Conservation (phyloP, 2,113 vertebrate species). For the Gallinago media region DNA sequence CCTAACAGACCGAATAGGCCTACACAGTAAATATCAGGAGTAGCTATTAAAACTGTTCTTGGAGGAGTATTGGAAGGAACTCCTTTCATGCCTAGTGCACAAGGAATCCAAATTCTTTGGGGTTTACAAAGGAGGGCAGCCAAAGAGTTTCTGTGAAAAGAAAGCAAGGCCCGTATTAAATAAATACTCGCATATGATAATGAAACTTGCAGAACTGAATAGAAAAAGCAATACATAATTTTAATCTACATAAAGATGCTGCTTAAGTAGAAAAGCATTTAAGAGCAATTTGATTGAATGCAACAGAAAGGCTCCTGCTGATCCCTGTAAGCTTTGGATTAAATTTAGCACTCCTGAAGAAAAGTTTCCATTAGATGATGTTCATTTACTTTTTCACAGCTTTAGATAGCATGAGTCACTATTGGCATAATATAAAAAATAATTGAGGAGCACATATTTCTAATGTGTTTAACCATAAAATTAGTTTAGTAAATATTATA, state of each 20-base stretch:
- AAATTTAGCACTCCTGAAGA: constrained; percentile 12
- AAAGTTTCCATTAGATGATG: not conserved
- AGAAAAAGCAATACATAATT: not conserved
- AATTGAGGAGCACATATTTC: not conserved
- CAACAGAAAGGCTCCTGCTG: not conserved
- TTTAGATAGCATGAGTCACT: not conserved
- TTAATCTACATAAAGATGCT: not conserved
- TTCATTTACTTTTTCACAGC: not conserved
- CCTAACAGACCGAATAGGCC: not conserved
- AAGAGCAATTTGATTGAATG: not conserved
- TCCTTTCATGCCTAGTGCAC: not conserved
- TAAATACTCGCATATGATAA: not conserved
- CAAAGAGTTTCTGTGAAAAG: not conserved
- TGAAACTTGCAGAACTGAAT: not conserved
- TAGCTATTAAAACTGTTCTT: not conserved
- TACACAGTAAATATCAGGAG: not conserved
- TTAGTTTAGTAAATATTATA: constrained; percentile 20
- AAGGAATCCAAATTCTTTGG: not conserved
- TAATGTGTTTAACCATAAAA: constrained; percentile 4
- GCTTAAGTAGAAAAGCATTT: not conserved
- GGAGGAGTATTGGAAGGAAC: not conserved
- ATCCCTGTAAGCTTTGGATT: not conserved
- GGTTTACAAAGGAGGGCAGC: not conserved
- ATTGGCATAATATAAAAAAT: not conserved
- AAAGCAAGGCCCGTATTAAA: not conserved